A percentile compares a stretch with the other conserved stretches of the same genome.
Conservation (phyloP, 2,888 invertebrate genomes). For the Zaprionus lineosus region DNA sequence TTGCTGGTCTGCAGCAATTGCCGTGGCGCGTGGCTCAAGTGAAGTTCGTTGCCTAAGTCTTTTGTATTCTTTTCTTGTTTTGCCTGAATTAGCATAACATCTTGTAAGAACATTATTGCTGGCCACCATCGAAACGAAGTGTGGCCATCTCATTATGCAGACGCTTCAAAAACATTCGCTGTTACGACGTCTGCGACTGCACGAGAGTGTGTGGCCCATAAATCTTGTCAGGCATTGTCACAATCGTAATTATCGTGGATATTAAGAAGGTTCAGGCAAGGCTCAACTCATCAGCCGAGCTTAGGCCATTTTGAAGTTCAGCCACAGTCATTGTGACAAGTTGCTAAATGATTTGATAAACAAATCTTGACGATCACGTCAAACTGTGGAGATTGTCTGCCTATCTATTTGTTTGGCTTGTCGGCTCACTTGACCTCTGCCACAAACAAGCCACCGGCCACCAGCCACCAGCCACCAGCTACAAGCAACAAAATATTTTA, state of each 20-base stretch:
- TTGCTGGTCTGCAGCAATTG: constrained; percentile 29
- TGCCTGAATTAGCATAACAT: constrained; percentile 62
- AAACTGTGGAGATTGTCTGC: constrained; percentile 48
- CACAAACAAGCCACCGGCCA: constrained; percentile 19
- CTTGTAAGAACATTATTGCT: constrained; percentile 52
- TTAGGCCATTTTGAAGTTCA: constrained; percentile 10
- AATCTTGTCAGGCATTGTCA: constrained; percentile 28
- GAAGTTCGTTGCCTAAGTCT: constrained; percentile 64
- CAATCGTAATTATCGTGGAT: constrained; percentile 5
- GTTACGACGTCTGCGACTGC: too few relatives aligned
- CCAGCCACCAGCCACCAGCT: constrained; percentile 21
- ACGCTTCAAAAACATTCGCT: too few relatives aligned
- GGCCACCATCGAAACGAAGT: constrained; percentile 14
- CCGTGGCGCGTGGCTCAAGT: constrained; percentile 43
- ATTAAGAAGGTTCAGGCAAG: constrained; percentile 4
- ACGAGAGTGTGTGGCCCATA: constrained; percentile 29
- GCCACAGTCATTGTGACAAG: constrained; percentile 18
- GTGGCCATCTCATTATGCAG: constrained; percentile 29
- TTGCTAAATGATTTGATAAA: constrained; percentile 35
- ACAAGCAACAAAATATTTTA: constrained; percentile 50
- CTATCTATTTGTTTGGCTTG: constrained; percentile 43
- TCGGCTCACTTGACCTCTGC: constrained; percentile 65
- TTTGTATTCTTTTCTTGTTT: constrained; percentile 31
- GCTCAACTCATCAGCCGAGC: constrained; percentile 8
- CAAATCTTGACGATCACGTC: constrained; percentile 48